Evolutionary conservation across 2,888 invertebrate genomes (phyloP).

Genomic region (Orthosia incerta): DNA sequence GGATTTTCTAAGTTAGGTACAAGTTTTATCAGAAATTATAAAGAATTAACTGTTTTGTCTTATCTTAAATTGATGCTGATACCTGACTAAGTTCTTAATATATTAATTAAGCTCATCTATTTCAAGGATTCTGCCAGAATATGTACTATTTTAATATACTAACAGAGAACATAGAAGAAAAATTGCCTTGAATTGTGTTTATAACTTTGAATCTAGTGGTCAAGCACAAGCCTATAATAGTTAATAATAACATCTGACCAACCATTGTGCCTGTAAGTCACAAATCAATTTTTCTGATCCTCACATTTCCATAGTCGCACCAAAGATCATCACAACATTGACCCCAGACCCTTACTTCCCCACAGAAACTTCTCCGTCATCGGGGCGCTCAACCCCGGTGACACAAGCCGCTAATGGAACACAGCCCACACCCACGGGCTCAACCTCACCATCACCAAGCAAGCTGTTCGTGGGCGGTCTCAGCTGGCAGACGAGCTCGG

Average conservation of each 20-base stretch:
- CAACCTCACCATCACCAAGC: constrained; percentile 92
- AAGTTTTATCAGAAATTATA: too few species aligned
- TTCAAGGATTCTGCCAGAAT: too few species aligned
- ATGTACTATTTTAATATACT: too few species aligned
- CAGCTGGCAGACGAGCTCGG: constrained; percentile 98
- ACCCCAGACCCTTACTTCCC: constrained; percentile 41
- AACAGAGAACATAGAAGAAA: too few species aligned
- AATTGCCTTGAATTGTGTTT: too few species aligned
- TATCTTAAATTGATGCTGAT: background rate
- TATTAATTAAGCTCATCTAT: too few species aligned
- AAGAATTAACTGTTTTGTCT: background rate
- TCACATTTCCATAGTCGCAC: background rate
- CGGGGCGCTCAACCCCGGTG: constrained; percentile 94
- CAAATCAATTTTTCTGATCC: background rate
- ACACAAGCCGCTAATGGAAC: constrained; percentile 76
- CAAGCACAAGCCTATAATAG: too few species aligned
- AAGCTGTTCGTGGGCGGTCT: constrained; percentile 97
- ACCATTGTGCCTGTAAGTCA: too few species aligned
- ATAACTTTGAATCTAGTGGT: too few species aligned
- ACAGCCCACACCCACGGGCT: constrained; percentile 76
- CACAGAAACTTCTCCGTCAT: constrained; percentile 91
- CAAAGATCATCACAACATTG: constrained; percentile 53
- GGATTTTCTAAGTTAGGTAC: too few species aligned
- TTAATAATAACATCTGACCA: too few species aligned
- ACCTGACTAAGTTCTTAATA: background rate